Conservation (phyloP, 30 jellyfish, hydroid and myxozoan genomes). For the Hydractinia echinata region DNA sequence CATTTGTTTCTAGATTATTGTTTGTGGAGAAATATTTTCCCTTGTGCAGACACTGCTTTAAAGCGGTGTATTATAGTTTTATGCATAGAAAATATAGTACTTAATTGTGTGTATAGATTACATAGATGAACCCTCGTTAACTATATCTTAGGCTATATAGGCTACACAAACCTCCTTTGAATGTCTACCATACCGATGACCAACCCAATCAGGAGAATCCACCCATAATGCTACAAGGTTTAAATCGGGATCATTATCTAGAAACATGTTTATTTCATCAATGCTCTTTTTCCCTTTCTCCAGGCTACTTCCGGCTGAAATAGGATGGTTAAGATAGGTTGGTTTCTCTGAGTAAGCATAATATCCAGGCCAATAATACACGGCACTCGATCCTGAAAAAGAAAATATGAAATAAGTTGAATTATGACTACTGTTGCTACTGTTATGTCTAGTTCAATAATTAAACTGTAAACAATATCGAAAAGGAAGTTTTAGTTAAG, state of each 20-base stretch:
- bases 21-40: background rate
- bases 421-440: background rate
- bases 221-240: constrained; percentile 12
- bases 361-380: constrained; percentile 25
- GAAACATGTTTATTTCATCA: constrained; percentile 9
- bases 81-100: background rate
- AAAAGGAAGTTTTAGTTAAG: background rate
- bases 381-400: constrained; percentile 29
- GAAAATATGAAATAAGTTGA: background rate
- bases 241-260: constrained; percentile 19
- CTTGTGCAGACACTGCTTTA: background rate
- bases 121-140: background rate
- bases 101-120: background rate
- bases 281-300: constrained; percentile 7
- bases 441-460: background rate
- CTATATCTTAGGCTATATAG: background rate
- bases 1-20: background rate
- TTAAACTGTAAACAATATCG: background rate
- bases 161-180: constrained; percentile 15
- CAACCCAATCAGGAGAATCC: constrained; percentile 24
- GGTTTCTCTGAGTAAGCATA: constrained; percentile 25
- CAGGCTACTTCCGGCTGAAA: background rate
- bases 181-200: constrained; percentile 17
- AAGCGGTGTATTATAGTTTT: background rate
- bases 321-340: constrained; percentile 1